Conservation (phyloP, 1,140 invertebrate species). For the Hycleus cichorii region DNA sequence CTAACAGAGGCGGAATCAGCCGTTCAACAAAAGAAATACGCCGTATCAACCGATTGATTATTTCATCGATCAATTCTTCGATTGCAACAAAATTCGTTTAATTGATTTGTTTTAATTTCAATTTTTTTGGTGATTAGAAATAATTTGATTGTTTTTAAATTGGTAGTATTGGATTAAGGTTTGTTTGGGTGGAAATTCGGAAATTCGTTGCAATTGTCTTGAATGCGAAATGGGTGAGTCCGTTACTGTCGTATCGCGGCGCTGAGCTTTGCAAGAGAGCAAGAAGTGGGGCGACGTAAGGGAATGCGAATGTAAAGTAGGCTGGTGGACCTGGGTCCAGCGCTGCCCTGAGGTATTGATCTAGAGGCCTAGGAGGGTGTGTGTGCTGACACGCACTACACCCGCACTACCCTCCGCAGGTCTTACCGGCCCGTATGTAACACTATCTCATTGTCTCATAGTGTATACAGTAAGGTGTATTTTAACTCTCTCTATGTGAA, state of each 20-base stretch:
- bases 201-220: no score
- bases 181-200: no score
- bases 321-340: constrained; percentile 41
- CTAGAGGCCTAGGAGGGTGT: constrained; percentile 35
- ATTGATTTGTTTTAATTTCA: no score
- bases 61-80: no score
- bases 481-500: not conserved
- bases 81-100: no score
- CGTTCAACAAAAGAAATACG: no score
- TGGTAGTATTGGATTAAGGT: no score
- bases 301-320: constrained; percentile 41
- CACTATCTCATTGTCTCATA: constrained; percentile 32
- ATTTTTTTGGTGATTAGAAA: no score
- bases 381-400: constrained; percentile 40
- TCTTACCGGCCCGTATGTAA: constrained; percentile 32
- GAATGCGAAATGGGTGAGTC: no score
- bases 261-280: constrained; percentile 31
- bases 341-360: constrained; percentile 43
- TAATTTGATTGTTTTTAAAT: no score
- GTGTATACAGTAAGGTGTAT: not conserved
- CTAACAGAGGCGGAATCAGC: constrained; percentile 17
- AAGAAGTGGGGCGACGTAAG: constrained; percentile 22
- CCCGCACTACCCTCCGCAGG: constrained; percentile 18
- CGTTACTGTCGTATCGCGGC: constrained; percentile 12
- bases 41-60: no score